Conservation (phyloP, 1,140 invertebrate genomes). For the Cheumatopsyche charites region DNA sequence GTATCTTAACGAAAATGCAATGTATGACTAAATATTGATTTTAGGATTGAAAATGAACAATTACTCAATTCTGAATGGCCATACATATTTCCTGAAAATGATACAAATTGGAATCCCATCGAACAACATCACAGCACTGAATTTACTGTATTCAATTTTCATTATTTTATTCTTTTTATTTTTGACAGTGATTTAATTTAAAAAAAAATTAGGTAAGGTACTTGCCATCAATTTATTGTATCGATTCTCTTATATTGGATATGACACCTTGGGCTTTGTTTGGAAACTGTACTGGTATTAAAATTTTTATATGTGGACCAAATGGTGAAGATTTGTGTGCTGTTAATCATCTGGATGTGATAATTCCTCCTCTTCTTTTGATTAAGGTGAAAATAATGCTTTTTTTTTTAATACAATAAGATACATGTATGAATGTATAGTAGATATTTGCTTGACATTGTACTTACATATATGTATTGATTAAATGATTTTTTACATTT, state of each 20-base stretch:
- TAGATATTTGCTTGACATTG: too few species aligned
- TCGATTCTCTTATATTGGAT: constrained; percentile 41
- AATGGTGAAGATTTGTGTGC: constrained; percentile 32
- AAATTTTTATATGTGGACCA: constrained; percentile 9
- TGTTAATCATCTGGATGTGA: constrained; percentile 28
- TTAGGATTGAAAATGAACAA: constrained; percentile 10
- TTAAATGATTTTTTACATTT: too few species aligned
- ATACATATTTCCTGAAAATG: constrained; percentile 26
- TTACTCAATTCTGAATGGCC: constrained; percentile 16
- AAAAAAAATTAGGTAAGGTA: constrained; percentile 32
- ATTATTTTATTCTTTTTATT: neutral
- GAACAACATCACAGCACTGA: constrained; percentile 22
- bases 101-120: constrained; percentile 10
- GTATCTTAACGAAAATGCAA: neutral
- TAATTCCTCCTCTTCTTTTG: constrained; percentile 32
- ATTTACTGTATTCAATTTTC: constrained; percentile 7
- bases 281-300: constrained; percentile 35
- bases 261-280: constrained; percentile 43
- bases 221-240: constrained; percentile 21
- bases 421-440: too few species aligned
- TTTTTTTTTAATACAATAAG: neutral
- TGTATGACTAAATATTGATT: neutral
- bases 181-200: neutral
- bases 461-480: too few species aligned
- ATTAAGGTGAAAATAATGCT: too few species aligned